Evolutionary conservation across 2,113 vertebrate species (phyloP).

Genomic region (Odocoileus hemionus): DNA sequence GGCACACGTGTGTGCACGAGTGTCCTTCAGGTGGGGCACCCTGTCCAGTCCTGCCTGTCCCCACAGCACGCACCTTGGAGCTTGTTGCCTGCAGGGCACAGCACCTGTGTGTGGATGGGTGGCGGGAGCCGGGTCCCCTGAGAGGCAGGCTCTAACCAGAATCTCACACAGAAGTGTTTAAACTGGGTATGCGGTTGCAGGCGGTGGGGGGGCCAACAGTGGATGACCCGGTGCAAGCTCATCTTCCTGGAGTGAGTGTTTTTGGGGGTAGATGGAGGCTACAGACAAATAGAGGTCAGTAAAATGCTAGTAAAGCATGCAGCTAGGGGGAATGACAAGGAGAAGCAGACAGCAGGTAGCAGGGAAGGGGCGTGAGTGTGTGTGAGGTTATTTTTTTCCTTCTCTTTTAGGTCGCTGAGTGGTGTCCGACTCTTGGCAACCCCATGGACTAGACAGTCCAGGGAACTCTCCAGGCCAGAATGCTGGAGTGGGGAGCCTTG

Average conservation of each 20-base stretch:
- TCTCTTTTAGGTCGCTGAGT: background rate
- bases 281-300: too few relatives aligned
- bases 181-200: too few relatives aligned
- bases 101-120: background rate
- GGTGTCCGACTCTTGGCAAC: background rate
- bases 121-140: rapidly evolving
- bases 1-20: background rate
- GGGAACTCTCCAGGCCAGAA: background rate
- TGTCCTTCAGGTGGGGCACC: background rate
- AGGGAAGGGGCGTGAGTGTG: rapidly evolving
- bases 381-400: background rate
- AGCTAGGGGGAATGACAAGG: rapidly evolving
- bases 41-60: background rate
- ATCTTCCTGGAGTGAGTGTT: background rate
- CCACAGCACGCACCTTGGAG: rapidly evolving
- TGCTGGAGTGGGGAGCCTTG: background rate
- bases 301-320: rapidly evolving
- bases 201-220: rapidly evolving
- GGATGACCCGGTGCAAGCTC: background rate
- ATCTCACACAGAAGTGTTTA: rapidly evolving
- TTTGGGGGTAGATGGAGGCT: background rate
- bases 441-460: background rate
- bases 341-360: rapidly evolving
- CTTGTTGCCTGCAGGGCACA: rapidly evolving
- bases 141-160: rapidly evolving